phyloP scores from a whole-genome alignment of 2,797 vertebrate genomes.

The Echiichthys vipera region DNA sequence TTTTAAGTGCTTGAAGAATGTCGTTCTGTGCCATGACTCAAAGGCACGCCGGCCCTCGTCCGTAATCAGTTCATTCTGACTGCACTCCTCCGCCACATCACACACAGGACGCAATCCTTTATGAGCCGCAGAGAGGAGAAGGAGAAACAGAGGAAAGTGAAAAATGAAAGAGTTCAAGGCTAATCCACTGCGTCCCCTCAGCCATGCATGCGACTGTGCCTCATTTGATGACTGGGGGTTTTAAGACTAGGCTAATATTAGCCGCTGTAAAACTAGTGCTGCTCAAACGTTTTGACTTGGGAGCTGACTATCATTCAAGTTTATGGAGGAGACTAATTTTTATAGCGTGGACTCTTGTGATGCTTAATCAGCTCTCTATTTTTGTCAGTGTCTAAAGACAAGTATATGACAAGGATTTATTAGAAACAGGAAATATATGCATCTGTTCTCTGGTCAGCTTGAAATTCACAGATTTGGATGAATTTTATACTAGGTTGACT shows the following conservation, averaged over 20 bases:
- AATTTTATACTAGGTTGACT: not conserved
- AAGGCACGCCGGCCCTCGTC: slow-evolving; percentile 79
- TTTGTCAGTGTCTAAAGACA: not conserved
- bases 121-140: slow-evolving; percentile 71
- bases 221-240: slow-evolving; percentile 45
- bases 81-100: slow-evolving; percentile 84
- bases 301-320: slow-evolving; percentile 57
- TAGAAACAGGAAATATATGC: slow-evolving; percentile 3
- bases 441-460: not conserved
- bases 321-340: slow-evolving; percentile 48
- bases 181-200: slow-evolving; percentile 66
- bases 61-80: slow-evolving; percentile 89
- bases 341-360: slow-evolving; percentile 37
- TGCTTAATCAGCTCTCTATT: slow-evolving; percentile 27
- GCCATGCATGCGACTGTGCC: slow-evolving; percentile 60
- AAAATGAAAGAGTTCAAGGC: slow-evolving; percentile 72
- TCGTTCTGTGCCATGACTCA: slow-evolving; percentile 82
- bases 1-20: slow-evolving; percentile 87
- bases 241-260: slow-evolving; percentile 69
- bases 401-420: not conserved
- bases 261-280: slow-evolving; percentile 53
- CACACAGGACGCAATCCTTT: slow-evolving; percentile 78
- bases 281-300: slow-evolving; percentile 26
- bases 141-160: slow-evolving; percentile 67
- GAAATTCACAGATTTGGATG: slow-evolving; percentile 15